phyloP scores from a whole-genome alignment of 2,888 invertebrate species.

The Acholoe squamosa region DNA sequence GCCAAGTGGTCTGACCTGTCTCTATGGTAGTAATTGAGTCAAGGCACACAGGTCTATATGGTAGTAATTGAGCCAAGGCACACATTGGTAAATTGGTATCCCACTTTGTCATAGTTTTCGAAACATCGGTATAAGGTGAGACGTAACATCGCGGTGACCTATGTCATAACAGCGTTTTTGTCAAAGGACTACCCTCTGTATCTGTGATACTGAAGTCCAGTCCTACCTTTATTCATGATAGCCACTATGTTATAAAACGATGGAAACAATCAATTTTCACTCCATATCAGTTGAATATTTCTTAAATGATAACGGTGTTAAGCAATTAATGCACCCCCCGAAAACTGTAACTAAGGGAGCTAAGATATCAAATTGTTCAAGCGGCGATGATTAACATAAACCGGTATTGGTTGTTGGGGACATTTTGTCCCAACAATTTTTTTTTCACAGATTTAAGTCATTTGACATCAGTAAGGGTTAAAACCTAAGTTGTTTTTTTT shows the following conservation, averaged over 20 bases:
- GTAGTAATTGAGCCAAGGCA: background rate
- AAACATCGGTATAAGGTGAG: background rate
- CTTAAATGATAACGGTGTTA: background rate
- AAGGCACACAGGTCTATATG: background rate
- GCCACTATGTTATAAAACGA: background rate
- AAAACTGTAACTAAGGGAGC: too few relatives aligned
- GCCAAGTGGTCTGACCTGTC: background rate
- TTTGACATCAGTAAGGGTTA: too few relatives aligned
- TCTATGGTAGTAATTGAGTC: background rate
- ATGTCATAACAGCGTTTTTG: too few relatives aligned
- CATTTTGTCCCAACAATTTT: too few relatives aligned
- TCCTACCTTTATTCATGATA: background rate
- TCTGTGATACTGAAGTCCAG: conserved; percentile 21
- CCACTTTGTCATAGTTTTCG: too few relatives aligned
- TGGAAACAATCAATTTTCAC: background rate
- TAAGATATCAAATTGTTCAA: too few relatives aligned
- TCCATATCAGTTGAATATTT: background rate
- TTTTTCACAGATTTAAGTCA: too few relatives aligned
- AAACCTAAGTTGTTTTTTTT: too few relatives aligned
- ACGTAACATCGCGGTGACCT: background rate
- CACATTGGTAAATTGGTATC: background rate
- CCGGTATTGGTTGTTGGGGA: too few relatives aligned
- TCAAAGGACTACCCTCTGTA: background rate
- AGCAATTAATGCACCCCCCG: too few relatives aligned
- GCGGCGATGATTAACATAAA: too few relatives aligned